Evolutionary conservation across 2,888 invertebrate genomes (phyloP), one percentile per base, ranked within the genome.

Genomic region (Stenichneumon culpator): DNA sequence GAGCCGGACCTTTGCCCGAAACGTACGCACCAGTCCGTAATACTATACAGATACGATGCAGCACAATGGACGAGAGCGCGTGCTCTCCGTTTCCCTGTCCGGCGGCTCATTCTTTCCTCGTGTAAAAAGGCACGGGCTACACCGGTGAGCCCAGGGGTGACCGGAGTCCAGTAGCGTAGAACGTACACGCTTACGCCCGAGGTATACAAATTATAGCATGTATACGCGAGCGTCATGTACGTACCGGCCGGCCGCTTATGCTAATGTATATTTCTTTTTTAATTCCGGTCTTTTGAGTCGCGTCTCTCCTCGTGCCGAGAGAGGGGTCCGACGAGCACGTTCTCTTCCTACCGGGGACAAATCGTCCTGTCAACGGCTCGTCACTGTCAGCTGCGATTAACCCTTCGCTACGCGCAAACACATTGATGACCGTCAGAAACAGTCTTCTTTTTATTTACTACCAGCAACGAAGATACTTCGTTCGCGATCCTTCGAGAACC

Each of bases 351-450:
- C 28, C 74, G 32, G 60, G 87, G 75, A 70, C 86, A 88, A 87
- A 90, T 91, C 90, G 88, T 88, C 87, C 89, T 88, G 91, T 92
- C 90, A 89, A 88, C 88, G 88, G 89, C 91, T 91, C 90, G 90
- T 92, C 91, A 91, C 90, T 90, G 90, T 91, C 90, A 90, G 65
- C 74, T 57, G 74, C 88, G 90, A 90, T 91, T 91, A 90, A 90
- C 91, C 57, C 57, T 57, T 57, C 22, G 22, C 22, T 57, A 16
- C 50, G 25, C 57, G 25, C 57, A 25, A 25, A 14, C 9, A 57
- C 57, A 57, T 57, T 57, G 22, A 25, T 57, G 25, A 22, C 22
- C 57, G 25, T 57, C 25, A 57, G 22, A 57, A 57, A 9, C 25
- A 22, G 11, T 28, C 11, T 25, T 60, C 89, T 22, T 28, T 16